Evolutionary conservation across 2,888 invertebrate species (phyloP).

Genomic region (Koerneria pararmatus): DNA sequence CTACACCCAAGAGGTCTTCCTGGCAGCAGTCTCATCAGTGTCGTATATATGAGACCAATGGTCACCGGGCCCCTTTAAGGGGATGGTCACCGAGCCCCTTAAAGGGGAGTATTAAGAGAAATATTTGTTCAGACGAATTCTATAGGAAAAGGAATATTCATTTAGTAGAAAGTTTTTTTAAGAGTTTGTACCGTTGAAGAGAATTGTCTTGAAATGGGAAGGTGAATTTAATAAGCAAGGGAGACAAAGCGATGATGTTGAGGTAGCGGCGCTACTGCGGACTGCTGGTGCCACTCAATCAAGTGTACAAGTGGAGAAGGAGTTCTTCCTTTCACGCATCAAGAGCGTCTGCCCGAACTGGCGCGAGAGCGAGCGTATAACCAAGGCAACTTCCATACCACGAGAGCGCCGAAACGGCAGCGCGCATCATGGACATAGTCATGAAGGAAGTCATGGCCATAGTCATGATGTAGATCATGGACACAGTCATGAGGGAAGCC

Average conservation of each 20-base stretch:
- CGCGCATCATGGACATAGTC: conserved; percentile 31
- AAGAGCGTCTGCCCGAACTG: conserved; percentile 27
- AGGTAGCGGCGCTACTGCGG: conserved; percentile 42
- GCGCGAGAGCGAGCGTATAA: conserved; percentile 8
- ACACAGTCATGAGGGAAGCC: conserved; percentile 23
- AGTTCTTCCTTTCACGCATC: conserved; percentile 62
- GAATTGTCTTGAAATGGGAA: not conserved
- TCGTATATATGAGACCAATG: too few relatives aligned
- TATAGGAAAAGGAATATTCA: too few relatives aligned
- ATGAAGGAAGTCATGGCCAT: conserved; percentile 14
- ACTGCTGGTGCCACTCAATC: conserved; percentile 60
- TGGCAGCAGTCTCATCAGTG: too few relatives aligned
- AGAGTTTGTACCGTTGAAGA: not conserved
- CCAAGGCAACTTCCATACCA: conserved; percentile 5
- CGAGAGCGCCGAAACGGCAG: conserved; percentile 20
- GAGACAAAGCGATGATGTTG: not conserved
- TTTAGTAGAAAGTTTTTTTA: too few relatives aligned
- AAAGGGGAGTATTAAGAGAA: too few relatives aligned
- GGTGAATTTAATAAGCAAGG: not conserved
- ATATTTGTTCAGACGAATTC: too few relatives aligned
- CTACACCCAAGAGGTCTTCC: too few relatives aligned
- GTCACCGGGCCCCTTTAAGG: too few relatives aligned
- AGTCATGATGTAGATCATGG: conserved; percentile 17
- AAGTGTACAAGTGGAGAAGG: conserved; percentile 64
- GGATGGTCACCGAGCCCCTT: too few relatives aligned